These are phyloP conservation scores for Desoria tigrina DNA, from an alignment of 2,888 invertebrate genomes.

Conservation along the genomic window DNA sequence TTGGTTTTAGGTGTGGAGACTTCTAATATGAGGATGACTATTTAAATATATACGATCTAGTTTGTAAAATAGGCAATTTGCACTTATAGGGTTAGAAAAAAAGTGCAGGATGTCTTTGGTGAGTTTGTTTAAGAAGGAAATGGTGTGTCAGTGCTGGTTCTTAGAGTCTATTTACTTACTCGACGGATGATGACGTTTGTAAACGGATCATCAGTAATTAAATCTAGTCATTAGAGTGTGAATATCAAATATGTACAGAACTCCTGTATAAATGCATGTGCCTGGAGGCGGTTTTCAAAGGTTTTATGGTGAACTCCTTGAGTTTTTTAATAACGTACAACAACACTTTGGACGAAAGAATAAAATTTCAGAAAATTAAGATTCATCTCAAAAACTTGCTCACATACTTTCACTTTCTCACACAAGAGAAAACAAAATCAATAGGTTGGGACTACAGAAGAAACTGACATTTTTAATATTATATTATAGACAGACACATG, in stretches of 20 bases:
- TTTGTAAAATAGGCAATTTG: constrained; percentile 21
- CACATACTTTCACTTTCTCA: neutral
- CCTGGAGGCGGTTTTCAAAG: constrained; percentile 1
- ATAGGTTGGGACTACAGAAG: no score
- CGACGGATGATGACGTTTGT: neutral
- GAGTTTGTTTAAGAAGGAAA: neutral
- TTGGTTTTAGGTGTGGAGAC: no score
- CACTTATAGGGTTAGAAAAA: constrained; percentile 8
- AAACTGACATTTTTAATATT: no score
- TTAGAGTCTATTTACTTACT: constrained; percentile 1
- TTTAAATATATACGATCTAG: no score
- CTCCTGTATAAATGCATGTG: neutral
- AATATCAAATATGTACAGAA: neutral
- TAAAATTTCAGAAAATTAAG: neutral
- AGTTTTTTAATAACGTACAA: neutral
- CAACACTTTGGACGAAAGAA: neutral
- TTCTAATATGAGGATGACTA: neutral
- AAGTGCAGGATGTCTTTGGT: constrained; percentile 17
- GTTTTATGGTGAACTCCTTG: constrained; percentile 1
- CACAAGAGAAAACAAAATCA: neutral
- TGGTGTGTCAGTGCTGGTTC: constrained; percentile 15
- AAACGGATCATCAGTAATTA: neutral
- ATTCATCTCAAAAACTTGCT: neutral
- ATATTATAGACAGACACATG: no score
- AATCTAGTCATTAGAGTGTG: neutral